Conservation (phyloP, 1,140 invertebrate genomes). For the Notospermus geniculatus region DNA sequence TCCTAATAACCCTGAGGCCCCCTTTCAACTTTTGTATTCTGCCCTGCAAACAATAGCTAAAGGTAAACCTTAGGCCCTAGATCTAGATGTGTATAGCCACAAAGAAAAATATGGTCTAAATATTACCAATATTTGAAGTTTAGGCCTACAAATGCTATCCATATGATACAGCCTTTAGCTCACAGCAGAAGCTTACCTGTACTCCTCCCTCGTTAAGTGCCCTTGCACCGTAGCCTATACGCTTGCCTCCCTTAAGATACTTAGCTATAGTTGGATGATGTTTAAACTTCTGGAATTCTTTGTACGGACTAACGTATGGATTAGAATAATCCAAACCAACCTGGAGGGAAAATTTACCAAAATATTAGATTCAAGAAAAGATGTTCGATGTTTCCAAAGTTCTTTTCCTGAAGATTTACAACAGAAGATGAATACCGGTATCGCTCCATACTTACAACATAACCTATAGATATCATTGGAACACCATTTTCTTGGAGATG, state of each 20-base stretch:
- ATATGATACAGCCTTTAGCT: too few relatives aligned
- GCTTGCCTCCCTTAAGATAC: slow-evolving; percentile 76
- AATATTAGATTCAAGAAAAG: too few relatives aligned
- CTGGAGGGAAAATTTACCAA: slow-evolving; percentile 21
- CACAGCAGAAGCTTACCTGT: slow-evolving; percentile 68
- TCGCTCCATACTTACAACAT: slow-evolving; percentile 65
- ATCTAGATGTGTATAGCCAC: too few relatives aligned
- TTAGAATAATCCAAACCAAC: slow-evolving; percentile 93
- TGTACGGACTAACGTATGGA: slow-evolving; percentile 89
- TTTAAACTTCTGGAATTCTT: slow-evolving; percentile 92
- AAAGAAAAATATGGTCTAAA: too few relatives aligned
- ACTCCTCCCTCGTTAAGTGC: slow-evolving; percentile 96
- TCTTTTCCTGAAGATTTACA: too few relatives aligned
- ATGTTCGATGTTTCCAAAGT: too few relatives aligned
- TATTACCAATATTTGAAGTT: too few relatives aligned
- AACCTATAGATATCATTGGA: slow-evolving; percentile 86
- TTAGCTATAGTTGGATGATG: slow-evolving; percentile 82
- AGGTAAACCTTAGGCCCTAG: too few relatives aligned
- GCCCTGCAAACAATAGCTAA: too few relatives aligned
- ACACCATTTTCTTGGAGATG: slow-evolving; percentile 79
- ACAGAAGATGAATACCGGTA: neutral
- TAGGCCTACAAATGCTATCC: too few relatives aligned
- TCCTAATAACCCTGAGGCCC: too few relatives aligned
- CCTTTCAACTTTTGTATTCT: too few relatives aligned
- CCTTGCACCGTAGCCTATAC: slow-evolving; percentile 93